These are phyloP conservation scores for Mystacides longicornis DNA, from an alignment of 2,888 invertebrate genomes.

Conservation along the genomic window DNA sequence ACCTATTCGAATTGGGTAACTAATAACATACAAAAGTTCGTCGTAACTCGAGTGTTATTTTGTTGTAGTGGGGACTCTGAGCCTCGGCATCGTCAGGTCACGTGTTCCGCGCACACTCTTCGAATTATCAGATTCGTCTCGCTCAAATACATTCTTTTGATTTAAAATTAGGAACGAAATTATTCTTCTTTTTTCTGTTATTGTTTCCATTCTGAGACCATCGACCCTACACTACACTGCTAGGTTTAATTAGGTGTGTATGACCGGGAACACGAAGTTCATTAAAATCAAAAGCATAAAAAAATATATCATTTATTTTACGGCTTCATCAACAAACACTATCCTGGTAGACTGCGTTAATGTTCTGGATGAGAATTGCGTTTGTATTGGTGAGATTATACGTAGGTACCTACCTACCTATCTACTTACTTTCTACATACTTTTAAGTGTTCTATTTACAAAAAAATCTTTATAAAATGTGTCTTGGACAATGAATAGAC, in stretches of 20 bases:
- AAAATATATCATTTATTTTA: too few species aligned
- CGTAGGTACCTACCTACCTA: background rate
- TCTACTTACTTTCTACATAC: background rate
- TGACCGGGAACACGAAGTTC: too few species aligned
- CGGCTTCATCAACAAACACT: too few species aligned
- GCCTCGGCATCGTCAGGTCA: conserved; percentile 5
- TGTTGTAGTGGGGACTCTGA: background rate
- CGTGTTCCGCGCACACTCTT: conserved; percentile 14
- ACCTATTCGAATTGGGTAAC: background rate
- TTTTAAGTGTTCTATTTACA: too few species aligned
- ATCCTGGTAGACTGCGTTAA: background rate
- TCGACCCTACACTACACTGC: too few species aligned
- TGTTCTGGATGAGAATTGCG: background rate
- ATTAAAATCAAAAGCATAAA: too few species aligned
- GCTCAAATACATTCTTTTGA: background rate
- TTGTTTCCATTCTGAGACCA: too few species aligned
- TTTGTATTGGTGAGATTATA: background rate
- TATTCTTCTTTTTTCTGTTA: background rate
- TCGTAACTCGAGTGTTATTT: background rate
- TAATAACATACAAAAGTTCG: background rate
- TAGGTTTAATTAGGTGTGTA: too few species aligned
- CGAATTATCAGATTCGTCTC: conserved; percentile 21
- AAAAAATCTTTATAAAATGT: too few species aligned
- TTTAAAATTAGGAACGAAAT: background rate
- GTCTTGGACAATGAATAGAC: too few species aligned